These are phyloP conservation scores for Phenganax subtilis DNA, from an alignment of 92 coral and sea anemone genomes.

Conservation along the genomic window DNA sequence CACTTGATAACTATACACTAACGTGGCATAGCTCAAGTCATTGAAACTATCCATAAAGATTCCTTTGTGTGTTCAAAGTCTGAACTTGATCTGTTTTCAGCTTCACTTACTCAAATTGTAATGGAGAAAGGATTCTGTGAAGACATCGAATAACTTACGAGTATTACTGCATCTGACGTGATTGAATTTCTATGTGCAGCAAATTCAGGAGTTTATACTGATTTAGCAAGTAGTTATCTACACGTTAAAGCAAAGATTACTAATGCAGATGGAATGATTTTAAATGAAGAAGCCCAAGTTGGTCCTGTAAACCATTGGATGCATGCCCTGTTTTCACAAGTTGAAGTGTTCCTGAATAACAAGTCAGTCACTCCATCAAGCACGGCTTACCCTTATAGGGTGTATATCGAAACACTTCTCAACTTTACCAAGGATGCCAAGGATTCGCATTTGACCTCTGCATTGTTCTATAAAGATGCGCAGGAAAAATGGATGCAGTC, in stretches of 20 bases:
- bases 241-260: too few species aligned
- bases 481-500: neutral
- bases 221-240: conserved; percentile 24
- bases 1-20: neutral
- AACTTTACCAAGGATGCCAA: conserved; percentile 33
- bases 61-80: too few species aligned
- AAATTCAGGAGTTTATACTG: conserved; percentile 18
- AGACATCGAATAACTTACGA: conserved; percentile 4
- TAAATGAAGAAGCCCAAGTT: neutral
- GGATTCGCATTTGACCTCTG: too few species aligned
- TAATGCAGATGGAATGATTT: conserved; percentile 19
- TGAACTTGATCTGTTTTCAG: conserved; percentile 19
- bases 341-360: too few species aligned
- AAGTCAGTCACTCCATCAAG: too few species aligned
- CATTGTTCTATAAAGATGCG: neutral
- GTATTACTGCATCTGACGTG: neutral
- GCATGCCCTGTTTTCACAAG: too few species aligned
- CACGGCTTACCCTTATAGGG: too few species aligned
- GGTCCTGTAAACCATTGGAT: conserved; percentile 28
- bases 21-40: neutral
- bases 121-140: conserved; percentile 29
- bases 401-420: conserved; percentile 25
- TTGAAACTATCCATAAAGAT: neutral
- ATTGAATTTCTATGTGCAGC: conserved; percentile 27
- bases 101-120: conserved; percentile 11